Conservation (phyloP, 2,888 invertebrate species). For the Philereme transversata region DNA sequence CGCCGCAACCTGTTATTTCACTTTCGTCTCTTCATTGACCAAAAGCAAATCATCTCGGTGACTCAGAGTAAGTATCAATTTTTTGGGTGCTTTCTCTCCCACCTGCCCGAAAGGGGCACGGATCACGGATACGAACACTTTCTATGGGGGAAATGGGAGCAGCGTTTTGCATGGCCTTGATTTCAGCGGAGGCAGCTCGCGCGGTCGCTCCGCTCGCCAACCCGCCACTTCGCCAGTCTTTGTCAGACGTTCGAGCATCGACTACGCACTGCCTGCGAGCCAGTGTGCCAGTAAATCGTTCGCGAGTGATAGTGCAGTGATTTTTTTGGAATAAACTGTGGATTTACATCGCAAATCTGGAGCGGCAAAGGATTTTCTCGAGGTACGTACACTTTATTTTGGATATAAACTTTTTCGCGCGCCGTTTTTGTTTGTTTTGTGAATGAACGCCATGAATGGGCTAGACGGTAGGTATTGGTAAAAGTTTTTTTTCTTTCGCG, state of each 20-base stretch:
- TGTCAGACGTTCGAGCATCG: slow-evolving; percentile 46
- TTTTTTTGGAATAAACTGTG: slow-evolving; percentile 49
- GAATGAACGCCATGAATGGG: slow-evolving; percentile 44
- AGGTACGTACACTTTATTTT: slow-evolving; percentile 55
- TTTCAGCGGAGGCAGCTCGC: slow-evolving; percentile 57
- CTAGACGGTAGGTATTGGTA: slow-evolving; percentile 35
- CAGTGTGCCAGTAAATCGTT: slow-evolving; percentile 36
- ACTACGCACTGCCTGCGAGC: slow-evolving; percentile 41
- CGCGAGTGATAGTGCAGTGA: slow-evolving; percentile 63
- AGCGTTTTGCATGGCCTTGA: slow-evolving; percentile 79
- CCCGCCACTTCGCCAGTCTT: slow-evolving; percentile 51
- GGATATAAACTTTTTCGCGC: slow-evolving; percentile 15
- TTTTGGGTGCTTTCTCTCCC: slow-evolving; percentile 81
- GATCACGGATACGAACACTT: slow-evolving; percentile 80
- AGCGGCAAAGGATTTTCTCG: slow-evolving; percentile 60
- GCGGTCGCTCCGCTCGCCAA: slow-evolving; percentile 34
- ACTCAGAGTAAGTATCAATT: slow-evolving; percentile 68
- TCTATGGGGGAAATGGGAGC: slow-evolving; percentile 80
- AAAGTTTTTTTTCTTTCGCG: slow-evolving; percentile 21
- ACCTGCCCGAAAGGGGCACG: slow-evolving; percentile 78
- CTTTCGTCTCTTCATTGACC: slow-evolving; percentile 61
- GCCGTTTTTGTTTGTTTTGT: slow-evolving; percentile 52
- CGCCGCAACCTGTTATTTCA: slow-evolving; percentile 72
- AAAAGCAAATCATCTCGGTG: slow-evolving; percentile 67
- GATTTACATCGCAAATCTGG: slow-evolving; percentile 71